phyloP scores from a whole-genome alignment of 2,113 vertebrate genomes.

The Triplophysa rosa region DNA sequence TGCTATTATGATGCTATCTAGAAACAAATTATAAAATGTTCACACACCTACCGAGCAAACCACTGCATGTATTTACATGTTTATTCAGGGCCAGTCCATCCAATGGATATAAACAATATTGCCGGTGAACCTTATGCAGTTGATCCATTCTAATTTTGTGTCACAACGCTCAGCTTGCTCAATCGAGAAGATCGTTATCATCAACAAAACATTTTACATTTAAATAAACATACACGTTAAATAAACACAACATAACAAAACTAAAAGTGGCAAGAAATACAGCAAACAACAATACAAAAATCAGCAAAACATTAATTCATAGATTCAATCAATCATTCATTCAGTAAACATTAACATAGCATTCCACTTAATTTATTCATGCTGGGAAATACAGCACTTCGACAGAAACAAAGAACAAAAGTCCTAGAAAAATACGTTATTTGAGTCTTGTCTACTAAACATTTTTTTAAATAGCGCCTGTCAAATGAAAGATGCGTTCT shows the following conservation, averaged over 20 bases:
- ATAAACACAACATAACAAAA: not conserved
- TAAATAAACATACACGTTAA: not conserved
- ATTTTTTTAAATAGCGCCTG: not conserved
- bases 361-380: not conserved
- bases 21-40: not conserved
- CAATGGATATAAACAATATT: no score
- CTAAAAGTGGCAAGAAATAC: not conserved
- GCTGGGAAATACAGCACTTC: not conserved
- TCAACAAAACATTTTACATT: not conserved
- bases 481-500: not conserved
- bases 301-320: no score
- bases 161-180: not conserved
- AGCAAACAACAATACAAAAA: not conserved
- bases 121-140: no score
- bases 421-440: constrained; percentile 8
- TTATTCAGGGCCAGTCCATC: no score
- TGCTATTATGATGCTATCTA: not conserved
- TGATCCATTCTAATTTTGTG: not conserved
- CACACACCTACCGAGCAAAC: not conserved
- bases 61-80: no score
- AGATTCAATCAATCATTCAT: not conserved
- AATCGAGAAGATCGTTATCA: not conserved
- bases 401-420: constrained; percentile 10
- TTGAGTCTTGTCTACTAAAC: not conserved
- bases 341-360: no score